Percentiles rank a stretch among this genome's conserved stretches.
These are phyloP conservation scores for Aurelia sp. DNA, from an alignment of 30 jellyfish, hydroid and myxozoan genomes.

Conservation along the genomic window DNA sequence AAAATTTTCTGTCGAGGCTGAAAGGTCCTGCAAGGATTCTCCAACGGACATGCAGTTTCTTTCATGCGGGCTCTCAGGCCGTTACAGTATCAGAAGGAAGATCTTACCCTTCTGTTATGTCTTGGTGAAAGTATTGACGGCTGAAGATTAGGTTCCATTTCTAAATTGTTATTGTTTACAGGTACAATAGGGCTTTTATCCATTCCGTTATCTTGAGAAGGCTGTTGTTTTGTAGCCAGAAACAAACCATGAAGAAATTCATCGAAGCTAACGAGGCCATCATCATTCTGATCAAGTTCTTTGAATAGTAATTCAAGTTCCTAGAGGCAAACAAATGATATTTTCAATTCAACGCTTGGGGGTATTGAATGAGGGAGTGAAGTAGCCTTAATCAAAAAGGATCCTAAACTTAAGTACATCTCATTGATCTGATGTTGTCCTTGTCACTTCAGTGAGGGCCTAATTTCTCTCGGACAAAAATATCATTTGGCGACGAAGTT, in stretches of 20 bases:
- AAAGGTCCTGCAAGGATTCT: too few species aligned
- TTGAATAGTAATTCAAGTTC: constrained; percentile 88
- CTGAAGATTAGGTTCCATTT: constrained; percentile 49
- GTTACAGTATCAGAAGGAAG: too few species aligned
- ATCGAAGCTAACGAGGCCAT: constrained; percentile 91
- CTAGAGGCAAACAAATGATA: background rate
- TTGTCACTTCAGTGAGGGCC: too few species aligned
- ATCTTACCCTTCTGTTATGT: constrained; percentile 47
- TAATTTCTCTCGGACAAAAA: too few species aligned
- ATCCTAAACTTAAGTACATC: too few species aligned
- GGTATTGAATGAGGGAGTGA: too few species aligned
- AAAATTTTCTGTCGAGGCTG: too few species aligned
- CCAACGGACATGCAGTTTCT: too few species aligned
- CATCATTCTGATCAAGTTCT: constrained; percentile 86
- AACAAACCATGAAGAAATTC: constrained; percentile 89
- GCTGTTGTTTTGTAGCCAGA: constrained; percentile 67
- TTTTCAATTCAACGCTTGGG: background rate
- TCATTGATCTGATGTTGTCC: too few species aligned
- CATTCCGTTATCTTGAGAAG: constrained; percentile 14
- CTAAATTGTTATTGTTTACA: constrained; percentile 31
- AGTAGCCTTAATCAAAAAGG: background rate
- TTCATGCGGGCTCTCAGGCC: too few species aligned
- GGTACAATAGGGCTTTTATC: constrained; percentile 46
- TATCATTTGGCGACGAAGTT: too few species aligned
- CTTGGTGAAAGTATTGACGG: constrained; percentile 38